These are phyloP conservation scores for Folsomia manolachei DNA, from an alignment of 2,888 invertebrate genomes.

Conservation along the genomic window DNA sequence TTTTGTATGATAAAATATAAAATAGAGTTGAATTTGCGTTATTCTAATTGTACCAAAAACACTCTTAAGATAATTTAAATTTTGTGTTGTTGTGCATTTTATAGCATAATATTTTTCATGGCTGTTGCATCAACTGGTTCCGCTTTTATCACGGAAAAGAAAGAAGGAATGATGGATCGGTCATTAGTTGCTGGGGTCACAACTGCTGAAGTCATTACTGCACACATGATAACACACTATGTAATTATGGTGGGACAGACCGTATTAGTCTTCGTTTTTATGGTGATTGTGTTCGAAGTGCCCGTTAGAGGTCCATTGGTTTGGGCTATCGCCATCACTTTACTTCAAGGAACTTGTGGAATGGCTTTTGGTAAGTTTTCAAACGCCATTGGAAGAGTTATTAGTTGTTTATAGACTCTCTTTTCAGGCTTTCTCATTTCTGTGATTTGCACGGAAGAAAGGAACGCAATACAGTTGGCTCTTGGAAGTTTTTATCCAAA, in stretches of 20 bases:
- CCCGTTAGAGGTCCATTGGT: slow-evolving; percentile 83
- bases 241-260: slow-evolving; percentile 94
- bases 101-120: slow-evolving; percentile 91
- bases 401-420: slow-evolving; percentile 19
- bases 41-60: too few relatives aligned
- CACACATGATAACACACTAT: slow-evolving; percentile 90
- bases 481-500: slow-evolving; percentile 94
- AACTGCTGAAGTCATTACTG: slow-evolving; percentile 85
- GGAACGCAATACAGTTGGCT: slow-evolving; percentile 88
- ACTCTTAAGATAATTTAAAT: not conserved
- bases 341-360: slow-evolving; percentile 88
- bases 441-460: slow-evolving; percentile 83
- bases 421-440: slow-evolving; percentile 83
- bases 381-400: not conserved
- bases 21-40: too few relatives aligned
- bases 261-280: slow-evolving; percentile 81
- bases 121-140: slow-evolving; percentile 92
- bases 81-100: slow-evolving; percentile 35
- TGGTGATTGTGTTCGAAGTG: slow-evolving; percentile 85
- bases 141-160: slow-evolving; percentile 83
- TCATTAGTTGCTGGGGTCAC: slow-evolving; percentile 92
- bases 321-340: slow-evolving; percentile 78
- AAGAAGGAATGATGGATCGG: slow-evolving; percentile 85
- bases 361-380: slow-evolving; percentile 84
- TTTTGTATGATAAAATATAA: not conserved